Evolutionary conservation across 2,888 invertebrate genomes (phyloP), one percentile per base, ranked within the genome.

Genomic region (Heliconius charithonia): DNA sequence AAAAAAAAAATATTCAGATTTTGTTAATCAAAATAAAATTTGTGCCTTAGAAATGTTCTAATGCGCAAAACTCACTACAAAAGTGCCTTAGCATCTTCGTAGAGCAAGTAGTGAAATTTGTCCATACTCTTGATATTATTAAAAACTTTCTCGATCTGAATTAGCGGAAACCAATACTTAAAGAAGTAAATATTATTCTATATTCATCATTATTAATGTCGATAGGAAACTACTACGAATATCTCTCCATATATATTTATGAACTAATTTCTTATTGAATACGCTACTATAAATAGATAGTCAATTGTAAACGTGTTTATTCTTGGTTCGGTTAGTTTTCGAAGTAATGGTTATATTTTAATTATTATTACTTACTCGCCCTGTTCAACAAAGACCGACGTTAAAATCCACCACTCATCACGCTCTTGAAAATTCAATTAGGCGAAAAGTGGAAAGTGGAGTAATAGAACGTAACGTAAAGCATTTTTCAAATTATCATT

Each of bases 251-350:
- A 81, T 80, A 74, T 67, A 81, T 41, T 25, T 69, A 25, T 76
- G 79, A 65, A 77, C 75, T 51, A 79, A 77, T 78, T 71, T 76
- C 63, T 75, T 65, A 78, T 80, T 76, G 78, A 81, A 81, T 81
- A 80, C 78, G 67, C 77, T 74, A 72, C 81, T 78, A 77, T 81
- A 80, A 80, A 80, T 69, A 81, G 81, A 51, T 9, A 0, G 22
- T 51, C 22, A 51, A 51, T 51, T 9, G 7, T 51, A 22, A 22
- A 51, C 22, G 2, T 9, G 22, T 22, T 51, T 7, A 22, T 2
- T 51, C 19, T 51, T 51, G 22, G 22, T 22, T 51, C 22, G 2
- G 22, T 51, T 7, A 7, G 9, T 51, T 51, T n/a, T n/a, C 56
- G 22, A 56, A 9, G 9, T 0, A 45, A 45, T 7, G 19, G 22